Percentiles rank a stretch among this genome's conserved stretches.
Evolutionary conservation across 2,113 vertebrate species (phyloP).

Genomic region (Cygnus buccinator): DNA sequence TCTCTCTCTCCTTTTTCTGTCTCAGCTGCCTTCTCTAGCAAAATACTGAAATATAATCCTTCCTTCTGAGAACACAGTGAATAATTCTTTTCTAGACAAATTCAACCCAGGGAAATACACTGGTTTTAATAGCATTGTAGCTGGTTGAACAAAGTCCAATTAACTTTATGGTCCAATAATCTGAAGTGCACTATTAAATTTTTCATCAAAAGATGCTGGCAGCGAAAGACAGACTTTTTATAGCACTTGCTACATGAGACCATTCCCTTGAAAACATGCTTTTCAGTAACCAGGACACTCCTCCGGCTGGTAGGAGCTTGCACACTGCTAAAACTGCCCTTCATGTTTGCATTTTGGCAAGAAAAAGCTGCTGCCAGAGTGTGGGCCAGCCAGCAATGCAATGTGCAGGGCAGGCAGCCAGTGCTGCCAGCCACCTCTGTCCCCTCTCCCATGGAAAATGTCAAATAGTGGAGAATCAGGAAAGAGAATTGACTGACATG

Average conservation of each 20-base stretch:
- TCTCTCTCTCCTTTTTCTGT: neutral
- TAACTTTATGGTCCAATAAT: neutral
- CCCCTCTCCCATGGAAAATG: neutral
- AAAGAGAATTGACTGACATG: neutral
- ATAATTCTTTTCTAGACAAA: constrained; percentile 28
- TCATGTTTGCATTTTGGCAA: neutral
- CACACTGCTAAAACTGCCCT: neutral
- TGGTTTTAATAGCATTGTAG: neutral
- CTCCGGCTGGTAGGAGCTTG: neutral
- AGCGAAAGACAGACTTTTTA: neutral
- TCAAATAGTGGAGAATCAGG: neutral
- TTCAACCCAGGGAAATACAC: neutral
- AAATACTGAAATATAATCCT: constrained; percentile 13
- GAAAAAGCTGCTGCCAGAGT: neutral
- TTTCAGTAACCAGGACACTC: neutral
- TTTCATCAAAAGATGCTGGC: neutral
- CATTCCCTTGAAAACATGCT: neutral
- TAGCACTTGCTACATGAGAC: neutral
- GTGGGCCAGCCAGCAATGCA: neutral
- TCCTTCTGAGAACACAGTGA: neutral
- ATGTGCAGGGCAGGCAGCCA: neutral
- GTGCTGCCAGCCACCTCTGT: neutral
- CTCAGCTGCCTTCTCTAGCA: neutral
- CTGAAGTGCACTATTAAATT: neutral
- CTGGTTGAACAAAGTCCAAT: neutral